Conservation (phyloP, 2,797 vertebrate species). For the Danionella dracula region DNA sequence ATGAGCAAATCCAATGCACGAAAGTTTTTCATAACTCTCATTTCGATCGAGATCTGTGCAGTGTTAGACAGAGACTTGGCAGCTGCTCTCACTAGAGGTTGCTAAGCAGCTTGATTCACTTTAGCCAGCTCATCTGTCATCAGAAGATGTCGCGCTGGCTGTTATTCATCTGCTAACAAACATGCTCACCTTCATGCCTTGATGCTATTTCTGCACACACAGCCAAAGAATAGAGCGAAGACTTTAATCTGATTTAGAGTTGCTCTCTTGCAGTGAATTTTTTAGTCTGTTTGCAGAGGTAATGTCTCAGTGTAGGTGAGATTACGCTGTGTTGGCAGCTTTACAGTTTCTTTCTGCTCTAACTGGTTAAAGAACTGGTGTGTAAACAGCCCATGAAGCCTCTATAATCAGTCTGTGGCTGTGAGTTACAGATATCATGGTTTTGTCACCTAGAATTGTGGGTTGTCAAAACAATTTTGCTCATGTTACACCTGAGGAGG, state of each 20-base stretch:
- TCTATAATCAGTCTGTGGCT: constrained; percentile 43
- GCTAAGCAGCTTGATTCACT: constrained; percentile 34
- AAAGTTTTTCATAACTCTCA: constrained; percentile 27
- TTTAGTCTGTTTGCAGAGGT: neutral
- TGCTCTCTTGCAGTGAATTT: neutral
- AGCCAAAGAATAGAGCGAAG: neutral
- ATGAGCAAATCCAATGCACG: constrained; percentile 23
- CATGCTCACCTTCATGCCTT: constrained; percentile 7
- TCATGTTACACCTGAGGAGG: constrained; percentile 51
- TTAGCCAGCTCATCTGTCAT: constrained; percentile 30
- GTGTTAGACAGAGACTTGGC: constrained; percentile 17
- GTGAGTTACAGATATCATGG: constrained; percentile 52
- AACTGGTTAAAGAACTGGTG: constrained; percentile 6
- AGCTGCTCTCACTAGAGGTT: constrained; percentile 16
- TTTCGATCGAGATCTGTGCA: neutral
- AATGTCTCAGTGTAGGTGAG: neutral
- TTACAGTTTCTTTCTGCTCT: neutral
- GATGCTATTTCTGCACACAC: constrained; percentile 1
- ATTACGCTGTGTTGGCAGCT: neutral
- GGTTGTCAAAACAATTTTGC: constrained; percentile 60
- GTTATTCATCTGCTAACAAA: constrained; percentile 19
- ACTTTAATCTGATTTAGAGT: constrained; percentile 9
- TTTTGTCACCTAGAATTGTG: constrained; percentile 59
- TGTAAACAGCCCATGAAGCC: constrained; percentile 21
- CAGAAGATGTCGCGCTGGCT: constrained; percentile 16